These are phyloP conservation scores for Trachelus troglodyta DNA, from an alignment of 2,888 invertebrate species.

Conservation along the genomic window DNA sequence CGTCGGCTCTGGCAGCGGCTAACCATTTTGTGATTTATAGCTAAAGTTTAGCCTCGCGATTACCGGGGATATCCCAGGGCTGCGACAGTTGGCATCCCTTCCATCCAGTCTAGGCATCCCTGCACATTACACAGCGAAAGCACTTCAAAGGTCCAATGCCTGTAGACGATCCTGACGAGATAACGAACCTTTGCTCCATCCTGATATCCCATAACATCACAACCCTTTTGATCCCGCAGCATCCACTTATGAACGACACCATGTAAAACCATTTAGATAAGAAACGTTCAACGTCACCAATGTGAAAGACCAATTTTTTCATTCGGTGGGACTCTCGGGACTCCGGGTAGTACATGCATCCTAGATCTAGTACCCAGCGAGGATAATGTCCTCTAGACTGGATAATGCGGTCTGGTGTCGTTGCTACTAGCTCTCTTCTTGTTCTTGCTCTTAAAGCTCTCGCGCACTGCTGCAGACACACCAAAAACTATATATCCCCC, in stretches of 20 bases:
- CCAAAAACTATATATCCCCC: slow-evolving; percentile 6
- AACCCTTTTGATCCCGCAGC: background rate
- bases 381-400: slow-evolving; percentile 30
- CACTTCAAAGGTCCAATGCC: background rate
- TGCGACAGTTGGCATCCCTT: slow-evolving; percentile 39
- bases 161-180: background rate
- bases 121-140: background rate
- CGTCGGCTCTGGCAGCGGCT: slow-evolving; percentile 19
- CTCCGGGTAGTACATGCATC: background rate
- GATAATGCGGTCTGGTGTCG: slow-evolving; percentile 41
- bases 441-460: slow-evolving; percentile 42
- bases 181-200: background rate
- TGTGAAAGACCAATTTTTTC: background rate
- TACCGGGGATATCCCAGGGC: slow-evolving; percentile 32
- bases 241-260: background rate
- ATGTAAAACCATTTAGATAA: background rate
- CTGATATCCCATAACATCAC: background rate
- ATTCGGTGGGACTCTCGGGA: background rate
- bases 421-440: slow-evolving; percentile 32
- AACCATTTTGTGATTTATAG: slow-evolving; percentile 54
- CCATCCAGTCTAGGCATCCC: background rate
- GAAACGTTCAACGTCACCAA: background rate
- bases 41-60: slow-evolving; percentile 52
- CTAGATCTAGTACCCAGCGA: slow-evolving; percentile 23
- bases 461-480: slow-evolving; percentile 14